These are phyloP conservation scores for Adelges cooleyi DNA, from an alignment of 1,140 invertebrate species.

Conservation along the genomic window DNA sequence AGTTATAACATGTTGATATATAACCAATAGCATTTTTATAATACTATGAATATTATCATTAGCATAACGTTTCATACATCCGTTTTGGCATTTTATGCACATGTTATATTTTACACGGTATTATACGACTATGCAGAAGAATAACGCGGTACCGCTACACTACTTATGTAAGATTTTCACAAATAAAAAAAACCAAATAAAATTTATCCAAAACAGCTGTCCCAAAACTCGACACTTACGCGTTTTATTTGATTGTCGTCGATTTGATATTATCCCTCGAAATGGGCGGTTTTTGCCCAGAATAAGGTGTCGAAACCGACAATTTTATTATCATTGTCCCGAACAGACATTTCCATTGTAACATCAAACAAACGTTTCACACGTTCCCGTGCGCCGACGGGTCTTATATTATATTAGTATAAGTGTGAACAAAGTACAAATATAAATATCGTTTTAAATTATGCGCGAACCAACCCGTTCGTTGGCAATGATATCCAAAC, in stretches of 20 bases:
- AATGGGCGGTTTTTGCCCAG: background rate
- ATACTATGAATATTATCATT: too few species aligned
- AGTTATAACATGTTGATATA: too few species aligned
- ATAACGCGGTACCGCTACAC: too few species aligned
- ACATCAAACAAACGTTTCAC: background rate
- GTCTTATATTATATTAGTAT: background rate
- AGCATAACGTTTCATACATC: too few species aligned
- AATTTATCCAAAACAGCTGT: conserved; percentile 10
- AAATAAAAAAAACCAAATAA: background rate
- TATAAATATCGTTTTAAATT: conserved; percentile 3
- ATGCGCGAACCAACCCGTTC: conserved; percentile 17
- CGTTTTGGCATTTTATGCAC: too few species aligned
- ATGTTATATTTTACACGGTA: too few species aligned
- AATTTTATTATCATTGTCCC: background rate
- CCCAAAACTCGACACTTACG: background rate
- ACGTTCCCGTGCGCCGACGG: background rate
- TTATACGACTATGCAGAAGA: too few species aligned
- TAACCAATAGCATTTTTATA: too few species aligned
- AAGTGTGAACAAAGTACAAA: too few species aligned
- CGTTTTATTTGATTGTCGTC: background rate
- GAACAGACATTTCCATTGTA: background rate
- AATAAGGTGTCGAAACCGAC: conserved; percentile 22
- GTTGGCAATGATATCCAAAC: conserved; percentile 3
- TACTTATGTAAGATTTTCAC: background rate
- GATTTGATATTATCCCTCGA: background rate